These are phyloP conservation scores for Papilio dardanus DNA, from an alignment of 1,140 invertebrate genomes.

Conservation along the genomic window DNA sequence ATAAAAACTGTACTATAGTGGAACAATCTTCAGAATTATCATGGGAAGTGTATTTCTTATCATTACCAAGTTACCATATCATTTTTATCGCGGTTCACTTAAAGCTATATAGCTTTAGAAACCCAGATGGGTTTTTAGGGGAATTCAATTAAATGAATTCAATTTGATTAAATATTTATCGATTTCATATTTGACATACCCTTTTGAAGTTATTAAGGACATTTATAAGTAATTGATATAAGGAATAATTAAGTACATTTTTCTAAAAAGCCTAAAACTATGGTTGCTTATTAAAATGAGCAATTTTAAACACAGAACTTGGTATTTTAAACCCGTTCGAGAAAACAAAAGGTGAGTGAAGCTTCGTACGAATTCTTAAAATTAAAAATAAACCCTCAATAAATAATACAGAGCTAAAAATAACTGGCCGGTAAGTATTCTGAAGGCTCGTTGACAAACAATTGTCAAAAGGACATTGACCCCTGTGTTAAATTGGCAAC, in stretches of 20 bases:
- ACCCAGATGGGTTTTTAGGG: conserved; percentile 15
- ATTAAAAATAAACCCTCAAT: conserved; percentile 1
- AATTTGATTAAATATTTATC: conserved; percentile 10
- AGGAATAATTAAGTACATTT: no score
- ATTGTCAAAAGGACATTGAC: conserved; percentile 34
- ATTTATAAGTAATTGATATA: neutral
- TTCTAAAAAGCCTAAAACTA: no score
- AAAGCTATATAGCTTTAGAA: no score
- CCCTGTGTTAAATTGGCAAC: conserved; percentile 37
- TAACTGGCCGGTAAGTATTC: neutral
- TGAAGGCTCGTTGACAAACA: conserved; percentile 32
- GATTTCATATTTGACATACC: neutral
- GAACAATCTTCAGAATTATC: conserved; percentile 2
- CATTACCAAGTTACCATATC: conserved; percentile 12
- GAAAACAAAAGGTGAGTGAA: neutral
- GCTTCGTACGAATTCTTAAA: neutral
- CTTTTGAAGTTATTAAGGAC: neutral
- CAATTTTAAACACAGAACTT: neutral
- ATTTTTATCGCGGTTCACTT: conserved; percentile 23
- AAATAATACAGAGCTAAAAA: conserved; percentile 9
- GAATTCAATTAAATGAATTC: conserved; percentile 3
- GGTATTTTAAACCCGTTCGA: neutral
- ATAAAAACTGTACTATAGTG: neutral
- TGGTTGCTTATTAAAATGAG: no score
- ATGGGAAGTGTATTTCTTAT: conserved; percentile 18